Conservation (phyloP, 2,113 vertebrate species). For the Bubo blakistoni region DNA sequence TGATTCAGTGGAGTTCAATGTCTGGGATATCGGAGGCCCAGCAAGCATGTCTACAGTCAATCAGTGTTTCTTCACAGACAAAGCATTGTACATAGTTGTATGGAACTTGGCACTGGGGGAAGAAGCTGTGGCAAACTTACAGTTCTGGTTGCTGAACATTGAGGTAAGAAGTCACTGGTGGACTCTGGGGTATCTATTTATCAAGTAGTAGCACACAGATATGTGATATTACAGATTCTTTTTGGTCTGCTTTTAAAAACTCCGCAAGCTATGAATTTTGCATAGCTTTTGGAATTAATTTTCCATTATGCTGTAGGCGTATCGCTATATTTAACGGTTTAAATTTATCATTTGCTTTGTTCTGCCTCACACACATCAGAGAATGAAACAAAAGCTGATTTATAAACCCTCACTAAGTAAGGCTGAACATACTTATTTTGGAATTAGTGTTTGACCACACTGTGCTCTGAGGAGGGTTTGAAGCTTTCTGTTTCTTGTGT, state of each 20-base stretch:
- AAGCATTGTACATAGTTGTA: slow-evolving; percentile 92
- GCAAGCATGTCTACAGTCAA: slow-evolving; percentile 95
- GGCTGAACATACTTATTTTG: slow-evolving; percentile 50
- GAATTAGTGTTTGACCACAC: slow-evolving; percentile 57
- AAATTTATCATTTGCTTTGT: slow-evolving; percentile 58
- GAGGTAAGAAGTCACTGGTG: slow-evolving; percentile 79
- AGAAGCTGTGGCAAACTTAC: slow-evolving; percentile 92
- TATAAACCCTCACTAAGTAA: slow-evolving; percentile 47
- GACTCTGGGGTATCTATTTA: background rate
- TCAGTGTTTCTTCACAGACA: slow-evolving; percentile 99
- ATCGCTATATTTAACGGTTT: slow-evolving; percentile 38
- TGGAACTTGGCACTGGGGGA: slow-evolving; percentile 98
- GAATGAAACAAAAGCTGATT: slow-evolving; percentile 53
- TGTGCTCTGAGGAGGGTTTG: background rate
- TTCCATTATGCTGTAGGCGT: background rate
- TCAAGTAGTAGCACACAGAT: background rate
- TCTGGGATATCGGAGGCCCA: slow-evolving; percentile 94
- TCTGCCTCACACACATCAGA: slow-evolving; percentile 6
- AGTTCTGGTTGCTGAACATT: slow-evolving; percentile 96
- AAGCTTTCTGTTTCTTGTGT: slow-evolving; percentile 23
- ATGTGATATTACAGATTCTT: background rate
- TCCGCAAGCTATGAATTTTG: slow-evolving; percentile 30
- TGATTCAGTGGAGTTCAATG: slow-evolving; percentile 87
- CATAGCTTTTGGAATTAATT: slow-evolving; percentile 33
- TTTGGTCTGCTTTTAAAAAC: slow-evolving; percentile 4